Base-by-base conservation (phyloP, 1,140 invertebrate species). In the Nephotettix cincticeps region DNA sequence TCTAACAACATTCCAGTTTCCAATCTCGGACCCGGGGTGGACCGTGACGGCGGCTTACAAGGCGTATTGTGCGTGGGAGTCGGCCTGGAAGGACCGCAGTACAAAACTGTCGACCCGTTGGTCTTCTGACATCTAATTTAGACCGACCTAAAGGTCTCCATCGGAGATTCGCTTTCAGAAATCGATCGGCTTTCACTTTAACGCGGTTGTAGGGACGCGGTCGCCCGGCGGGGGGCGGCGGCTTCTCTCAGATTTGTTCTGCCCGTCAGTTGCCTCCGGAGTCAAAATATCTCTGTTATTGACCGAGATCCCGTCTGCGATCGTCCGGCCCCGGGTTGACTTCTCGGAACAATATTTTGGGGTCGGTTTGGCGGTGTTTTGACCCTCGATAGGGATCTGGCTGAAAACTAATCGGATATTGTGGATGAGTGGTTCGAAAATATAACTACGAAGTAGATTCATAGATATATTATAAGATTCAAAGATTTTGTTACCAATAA, bases 51-150 rank as follows among this genome's bases (percentile, higher is more conserved):
- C 19, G 9, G 9, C 47, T n/a, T n/a, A n/a, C n/a, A n/a, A n/a
- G n/a, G n/a, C n/a, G n/a, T n/a, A n/a, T n/a, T n/a, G n/a, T 36
- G 32, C 14, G 32, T 36, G 32, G 32, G 32, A n/a, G n/a, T n/a
- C 32, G 32, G 32, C 32, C 32, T 36, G 14, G 32, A 14, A 36
- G 4, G 4, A 36, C 32, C 4, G 32, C 4, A 14, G 14, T 14
- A 4, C 32, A 36, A 14, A 36, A 36, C 32, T 36, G 32, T 36
- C 32, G 32, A 36, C 32, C 32, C 32, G 32, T 36, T 36, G 32
- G 32, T 61, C 56, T n/a, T 21, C 14, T 61, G 56, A 61, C 56
- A 61, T 61, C 56, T 61, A 61, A 61, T 61, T 61, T 61, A 61
- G 56, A 13, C 27, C 25, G 23, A 61, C 27, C 56, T 29, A 51